Base-by-base conservation (phyloP, 1,140 invertebrate species). In the Drosophila setifemur region DNA sequence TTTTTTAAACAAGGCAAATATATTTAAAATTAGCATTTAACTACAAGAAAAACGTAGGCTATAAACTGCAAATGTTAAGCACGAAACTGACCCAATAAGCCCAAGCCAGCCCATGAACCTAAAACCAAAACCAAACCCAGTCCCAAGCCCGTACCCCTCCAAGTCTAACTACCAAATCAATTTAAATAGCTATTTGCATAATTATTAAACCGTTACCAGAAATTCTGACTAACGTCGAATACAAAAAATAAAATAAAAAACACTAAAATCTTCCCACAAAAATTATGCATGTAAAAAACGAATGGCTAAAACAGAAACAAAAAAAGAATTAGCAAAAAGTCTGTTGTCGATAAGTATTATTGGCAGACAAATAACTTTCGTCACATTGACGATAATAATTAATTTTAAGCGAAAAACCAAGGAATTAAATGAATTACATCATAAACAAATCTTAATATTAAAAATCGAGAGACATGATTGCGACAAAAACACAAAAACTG, bases 381-480 rank as follows among this genome's bases (percentile, higher is more conserved):
- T 88, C 85, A 88, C 85, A 88, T 88, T 88, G 85, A 88, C 85
- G 85, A 88, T 88, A 88, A 88, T 79, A 88, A 88, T 69, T 88
- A 88, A 82, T 66, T 79, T 16, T 85, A 85, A 85, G 79, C 33
- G 21, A 57, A 79, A 83, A 72, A 61, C 54, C 54, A 88, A 72
- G 68, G 73, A 88, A 88, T 88, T 85, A 88, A 85, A 78, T 88
- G 58, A 88, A 72, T 88, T 88, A 81, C 86, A 85, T 81, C 88
- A 77, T 79, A 77, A 66, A 63, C 37, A 73, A 86, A 73, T 73
- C n/a, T n/a, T 86, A 86, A 81, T 71, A 81, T 86, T 85, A 85
- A 81, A 88, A 88, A 86, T 74, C 75, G 76, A 86, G 81, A 85
- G 81, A 79, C 83, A 85, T 85, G 82, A 81, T 68, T 87, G 75